These are phyloP conservation scores for Hypomecis punctinalis DNA, from an alignment of 2,888 invertebrate genomes.

Conservation along the genomic window DNA sequence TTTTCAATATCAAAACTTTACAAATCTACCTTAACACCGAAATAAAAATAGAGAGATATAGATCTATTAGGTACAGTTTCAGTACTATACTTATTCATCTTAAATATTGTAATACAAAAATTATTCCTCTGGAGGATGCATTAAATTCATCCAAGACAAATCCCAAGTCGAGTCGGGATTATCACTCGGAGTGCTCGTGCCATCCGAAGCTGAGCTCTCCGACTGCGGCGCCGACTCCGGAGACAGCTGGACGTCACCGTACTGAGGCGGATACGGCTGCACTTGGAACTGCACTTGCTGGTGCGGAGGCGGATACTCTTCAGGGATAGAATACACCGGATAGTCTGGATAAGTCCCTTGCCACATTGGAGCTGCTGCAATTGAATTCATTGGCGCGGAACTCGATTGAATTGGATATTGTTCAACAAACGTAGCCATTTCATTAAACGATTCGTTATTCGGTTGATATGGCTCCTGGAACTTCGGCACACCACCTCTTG, in stretches of 20 bases:
- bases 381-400: slow-evolving; percentile 38
- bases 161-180: slow-evolving; percentile 58
- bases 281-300: slow-evolving; percentile 49
- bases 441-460: slow-evolving; percentile 46
- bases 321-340: slow-evolving; percentile 45
- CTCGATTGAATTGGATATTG: slow-evolving; percentile 51
- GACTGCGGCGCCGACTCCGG: slow-evolving; percentile 37
- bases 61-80: too few species aligned
- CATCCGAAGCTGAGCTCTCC: slow-evolving; percentile 34
- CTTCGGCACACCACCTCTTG: slow-evolving; percentile 50
- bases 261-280: slow-evolving; percentile 47
- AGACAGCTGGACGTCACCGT: slow-evolving; percentile 43
- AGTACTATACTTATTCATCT: too few species aligned
- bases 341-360: slow-evolving; percentile 47
- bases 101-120: too few species aligned
- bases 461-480: slow-evolving; percentile 51
- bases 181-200: slow-evolving; percentile 39
- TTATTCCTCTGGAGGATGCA: too few species aligned
- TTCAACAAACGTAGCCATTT: slow-evolving; percentile 51
- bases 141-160: too few species aligned
- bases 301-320: slow-evolving; percentile 46
- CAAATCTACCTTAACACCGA: too few species aligned
- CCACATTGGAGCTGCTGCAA: slow-evolving; percentile 29
- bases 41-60: too few species aligned
- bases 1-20: too few species aligned